phyloP scores from a whole-genome alignment of 1,140 invertebrate species.

The Laupala kohalensis region DNA sequence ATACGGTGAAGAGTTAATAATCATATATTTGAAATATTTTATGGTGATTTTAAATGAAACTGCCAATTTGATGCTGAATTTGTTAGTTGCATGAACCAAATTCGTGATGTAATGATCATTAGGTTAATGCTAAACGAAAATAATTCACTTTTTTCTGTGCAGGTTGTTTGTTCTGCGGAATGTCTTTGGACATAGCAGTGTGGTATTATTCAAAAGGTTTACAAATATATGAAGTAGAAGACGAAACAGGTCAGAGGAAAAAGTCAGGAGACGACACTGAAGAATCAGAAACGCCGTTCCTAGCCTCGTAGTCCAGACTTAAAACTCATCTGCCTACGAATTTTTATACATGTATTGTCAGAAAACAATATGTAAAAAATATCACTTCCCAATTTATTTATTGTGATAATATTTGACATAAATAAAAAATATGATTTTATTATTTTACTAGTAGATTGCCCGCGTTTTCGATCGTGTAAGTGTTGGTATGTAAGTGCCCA shows the following conservation, averaged over 20 bases:
- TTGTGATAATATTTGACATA: too few relatives aligned
- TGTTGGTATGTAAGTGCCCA: too few relatives aligned
- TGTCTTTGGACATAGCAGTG: conserved; percentile 47
- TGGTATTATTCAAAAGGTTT: conserved; percentile 54
- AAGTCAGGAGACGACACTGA: background rate
- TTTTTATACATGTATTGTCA: too few relatives aligned
- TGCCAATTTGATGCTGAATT: background rate
- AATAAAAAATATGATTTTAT: too few relatives aligned
- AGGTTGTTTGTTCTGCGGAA: conserved; percentile 46
- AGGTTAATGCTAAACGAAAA: background rate
- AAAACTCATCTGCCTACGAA: too few relatives aligned
- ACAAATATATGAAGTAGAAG: conserved; percentile 54
- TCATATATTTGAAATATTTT: background rate
- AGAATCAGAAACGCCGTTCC: too few relatives aligned
- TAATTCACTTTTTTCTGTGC: conserved; percentile 15
- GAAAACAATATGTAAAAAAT: too few relatives aligned
- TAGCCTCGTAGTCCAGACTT: too few relatives aligned
- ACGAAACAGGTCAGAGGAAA: conserved; percentile 21
- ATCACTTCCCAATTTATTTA: too few relatives aligned
- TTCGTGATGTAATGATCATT: background rate
- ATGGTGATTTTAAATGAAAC: background rate
- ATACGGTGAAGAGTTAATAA: background rate
- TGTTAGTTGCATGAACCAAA: background rate
- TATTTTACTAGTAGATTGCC: too few relatives aligned
- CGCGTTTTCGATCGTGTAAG: too few relatives aligned